Evolutionary conservation across 2,113 vertebrate species (phyloP), one percentile per base, ranked within the genome.

Genomic region (Takifugu flavidus): DNA sequence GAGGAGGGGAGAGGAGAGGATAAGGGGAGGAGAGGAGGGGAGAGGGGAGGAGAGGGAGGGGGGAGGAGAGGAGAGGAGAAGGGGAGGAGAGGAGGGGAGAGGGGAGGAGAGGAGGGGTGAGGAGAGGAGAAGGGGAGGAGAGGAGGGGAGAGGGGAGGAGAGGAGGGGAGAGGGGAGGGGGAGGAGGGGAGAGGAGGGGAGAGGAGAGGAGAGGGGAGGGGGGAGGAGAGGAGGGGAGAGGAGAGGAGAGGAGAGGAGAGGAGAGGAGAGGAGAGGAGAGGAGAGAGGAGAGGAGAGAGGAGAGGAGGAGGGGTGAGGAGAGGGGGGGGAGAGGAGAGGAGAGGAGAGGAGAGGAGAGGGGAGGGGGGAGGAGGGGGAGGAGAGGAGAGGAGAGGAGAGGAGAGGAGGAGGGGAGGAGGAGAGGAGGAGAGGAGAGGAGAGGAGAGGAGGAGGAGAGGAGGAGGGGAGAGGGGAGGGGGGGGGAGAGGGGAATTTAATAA

Each of bases 1-100:
- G n/a, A n/a, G n/a, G n/a, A n/a, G 20, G 20, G 20, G 20, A 20
- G 20, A 65, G 42, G 72, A 75, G 72, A 79, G 68, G 72, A 79
- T 61, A 53, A 20, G 20, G 20, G 20, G 20, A 20, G 20, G 20
- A 20, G 20, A 20, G 20, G 20, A 20, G 20, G 46, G 45, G 43
- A 56, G 59, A 25, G 63, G 49, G 29, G 59, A 62, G 49, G 27
- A 20, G 3, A 27, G 42, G 11, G 59, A 25, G 63, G 49, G 29
- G 59, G 49, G 27, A 20, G 3, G 20, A 27, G 15, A 1, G 31
- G 27, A 44, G 27, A 59, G 27, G 54, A 25, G 20, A 20, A 20
- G 20, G 20, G 1, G 20, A 20, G 20, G 20, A 20, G 20, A 20
- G 20, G 20, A 20, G 20, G 1, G 20, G 20, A 20, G 20, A 20